A percentile compares a stretch with the other conserved stretches of the same genome.
These are phyloP conservation scores for Entomobrya proxima DNA, from an alignment of 2,888 invertebrate genomes.

Conservation along the genomic window DNA sequence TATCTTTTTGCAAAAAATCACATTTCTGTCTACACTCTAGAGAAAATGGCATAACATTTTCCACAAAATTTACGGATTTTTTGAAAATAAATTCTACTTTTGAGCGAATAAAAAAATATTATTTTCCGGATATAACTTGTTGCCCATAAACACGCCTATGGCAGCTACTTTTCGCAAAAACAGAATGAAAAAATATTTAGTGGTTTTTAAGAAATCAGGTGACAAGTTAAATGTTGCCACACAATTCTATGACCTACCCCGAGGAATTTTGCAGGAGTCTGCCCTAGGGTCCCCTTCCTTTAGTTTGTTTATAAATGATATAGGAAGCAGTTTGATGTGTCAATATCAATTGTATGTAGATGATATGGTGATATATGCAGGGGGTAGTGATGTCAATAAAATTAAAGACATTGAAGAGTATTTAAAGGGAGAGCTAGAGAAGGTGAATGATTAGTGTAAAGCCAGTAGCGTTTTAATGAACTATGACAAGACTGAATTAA, in stretches of 20 bases:
- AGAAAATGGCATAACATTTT: too few species aligned
- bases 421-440: not conserved
- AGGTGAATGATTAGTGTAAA: not conserved
- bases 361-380: slow-evolving; percentile 34
- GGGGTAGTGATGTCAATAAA: not conserved
- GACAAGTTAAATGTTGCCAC: not conserved
- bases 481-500: slow-evolving; percentile 32
- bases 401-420: not conserved
- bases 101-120: too few species aligned
- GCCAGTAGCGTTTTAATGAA: not conserved
- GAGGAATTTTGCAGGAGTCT: slow-evolving; percentile 51
- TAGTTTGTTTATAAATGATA: slow-evolving; percentile 37
- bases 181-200: slow-evolving; percentile 35
- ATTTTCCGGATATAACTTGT: too few species aligned
- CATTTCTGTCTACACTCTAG: too few species aligned
- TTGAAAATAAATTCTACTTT: too few species aligned
- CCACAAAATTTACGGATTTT: too few species aligned
- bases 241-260: not conserved
- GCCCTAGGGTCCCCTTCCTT: slow-evolving; percentile 44
- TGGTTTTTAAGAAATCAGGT: slow-evolving; percentile 20
- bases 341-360: slow-evolving; percentile 55
- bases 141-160: too few species aligned
- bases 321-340: not conserved
- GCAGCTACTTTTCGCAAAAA: slow-evolving; percentile 64
- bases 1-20: too few species aligned